Evolutionary conservation across 2,797 vertebrate genomes (phyloP), one percentile per base, ranked within the genome.

Genomic region (Oryzias sinensis): DNA sequence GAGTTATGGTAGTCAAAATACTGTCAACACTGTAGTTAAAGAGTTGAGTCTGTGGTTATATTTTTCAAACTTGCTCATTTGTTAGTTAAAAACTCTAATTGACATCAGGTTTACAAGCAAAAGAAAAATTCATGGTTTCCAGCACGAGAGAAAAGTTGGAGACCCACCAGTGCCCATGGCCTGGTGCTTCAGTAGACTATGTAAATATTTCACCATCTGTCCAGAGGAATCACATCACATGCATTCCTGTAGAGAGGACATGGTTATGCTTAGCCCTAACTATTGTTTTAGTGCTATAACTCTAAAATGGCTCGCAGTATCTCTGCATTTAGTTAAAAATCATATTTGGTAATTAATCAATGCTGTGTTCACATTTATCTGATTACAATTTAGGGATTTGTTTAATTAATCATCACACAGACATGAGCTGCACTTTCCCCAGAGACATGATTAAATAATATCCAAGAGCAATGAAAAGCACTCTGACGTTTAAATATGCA

Each of bases 161-260:
- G 60, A 24, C 42, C 33, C 42, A 42, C 45, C 17, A 1, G 45
- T 43, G 13, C 17, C 22, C 41, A 25, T 40, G 17, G 33, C 16
- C 7, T 27, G 29, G 53, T 49, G 43, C 24, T 67, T 53, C 57
- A 45, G 6, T 27, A 54, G 25, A 51, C 53, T 22, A 25, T 14
- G 17, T 68, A 40, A 65, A 70, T 72, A 72, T 58, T 81, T 77
- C 14, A 62, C 33, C 33, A 60, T 42, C 1, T 62, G 51, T 68
- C 61, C 49, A 25, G 58, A 59, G 29, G 55, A 63, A 63, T 76
- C 59, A 45, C 43, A 52, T 46, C 53, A 67, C 33, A 54, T 6
- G 22, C 43, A 49, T 49, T 61, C 48, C 44, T 40, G n/a, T 11
- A n/a, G 7, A 43, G 42, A 18, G 16, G 25, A 33, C 17, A 5